phyloP scores from a whole-genome alignment of 2,797 vertebrate species.

The Percopsis omiscomaycus region DNA sequence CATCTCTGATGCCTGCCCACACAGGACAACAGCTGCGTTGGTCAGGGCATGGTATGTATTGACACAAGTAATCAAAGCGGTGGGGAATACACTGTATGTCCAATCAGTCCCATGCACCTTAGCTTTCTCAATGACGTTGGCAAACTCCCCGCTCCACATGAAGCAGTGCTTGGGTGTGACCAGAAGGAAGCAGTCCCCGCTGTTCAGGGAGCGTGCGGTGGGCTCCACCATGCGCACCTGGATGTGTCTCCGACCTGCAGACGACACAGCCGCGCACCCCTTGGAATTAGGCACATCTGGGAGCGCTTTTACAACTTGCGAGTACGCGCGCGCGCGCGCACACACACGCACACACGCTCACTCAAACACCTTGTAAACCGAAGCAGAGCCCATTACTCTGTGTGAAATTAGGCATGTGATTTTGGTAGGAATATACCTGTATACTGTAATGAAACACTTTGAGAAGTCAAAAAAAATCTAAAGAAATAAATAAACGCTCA shows the following conservation, averaged over 20 bases:
- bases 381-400: background rate
- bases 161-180: slow-evolving; percentile 81
- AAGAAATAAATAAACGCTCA: no score
- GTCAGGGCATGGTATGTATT: no score
- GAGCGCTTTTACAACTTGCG: background rate
- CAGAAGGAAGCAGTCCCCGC: slow-evolving; percentile 83
- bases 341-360: slow-evolving; percentile 1
- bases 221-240: slow-evolving; percentile 83
- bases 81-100: no score
- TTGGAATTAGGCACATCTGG: background rate
- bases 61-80: no score
- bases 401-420: no score
- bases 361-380: background rate
- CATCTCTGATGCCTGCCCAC: slow-evolving; percentile 79
- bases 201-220: slow-evolving; percentile 76
- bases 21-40: slow-evolving; percentile 10
- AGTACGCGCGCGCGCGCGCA: background rate
- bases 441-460: no score
- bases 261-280: background rate
- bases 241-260: slow-evolving; percentile 78
- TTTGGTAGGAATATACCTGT: no score
- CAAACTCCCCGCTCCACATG: slow-evolving; percentile 83
- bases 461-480: no score
- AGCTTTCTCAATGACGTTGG: slow-evolving; percentile 83
- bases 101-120: slow-evolving; percentile 66